These are phyloP conservation scores for Antechinus flavipes DNA, from an alignment of 2,113 vertebrate genomes.

Conservation along the genomic window DNA sequence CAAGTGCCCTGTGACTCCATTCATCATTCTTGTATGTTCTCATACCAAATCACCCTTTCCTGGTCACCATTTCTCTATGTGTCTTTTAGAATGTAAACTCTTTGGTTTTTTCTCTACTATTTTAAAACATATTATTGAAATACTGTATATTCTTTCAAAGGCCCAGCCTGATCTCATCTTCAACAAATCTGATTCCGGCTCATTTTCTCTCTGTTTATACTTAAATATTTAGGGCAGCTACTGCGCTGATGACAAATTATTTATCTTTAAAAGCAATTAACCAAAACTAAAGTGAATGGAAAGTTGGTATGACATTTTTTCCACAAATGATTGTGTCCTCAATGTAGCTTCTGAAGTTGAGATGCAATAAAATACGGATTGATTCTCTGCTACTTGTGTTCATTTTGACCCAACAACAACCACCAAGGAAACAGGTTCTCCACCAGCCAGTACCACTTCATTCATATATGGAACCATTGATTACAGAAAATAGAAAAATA, in stretches of 20 bases:
- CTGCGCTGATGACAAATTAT: background rate
- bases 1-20: background rate
- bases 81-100: background rate
- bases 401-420: background rate
- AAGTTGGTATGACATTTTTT: background rate
- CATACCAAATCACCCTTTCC: background rate
- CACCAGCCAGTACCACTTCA: background rate
- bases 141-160: background rate
- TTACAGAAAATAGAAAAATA: background rate
- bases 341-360: background rate
- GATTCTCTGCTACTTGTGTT: background rate
- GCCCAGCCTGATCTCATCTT: background rate
- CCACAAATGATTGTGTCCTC: background rate
- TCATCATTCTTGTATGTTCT: background rate
- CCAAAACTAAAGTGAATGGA: background rate
- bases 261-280: background rate
- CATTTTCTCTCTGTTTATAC: background rate
- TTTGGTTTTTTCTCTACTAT: background rate
- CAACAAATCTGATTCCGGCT: background rate
- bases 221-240: background rate
- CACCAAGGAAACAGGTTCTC: background rate
- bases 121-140: background rate
- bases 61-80: background rate
- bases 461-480: background rate
- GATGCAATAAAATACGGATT: background rate